A percentile compares a stretch with the other conserved stretches of the same genome.
These are phyloP conservation scores for Cydia amplana DNA, from an alignment of 1,140 invertebrate genomes.

Conservation along the genomic window DNA sequence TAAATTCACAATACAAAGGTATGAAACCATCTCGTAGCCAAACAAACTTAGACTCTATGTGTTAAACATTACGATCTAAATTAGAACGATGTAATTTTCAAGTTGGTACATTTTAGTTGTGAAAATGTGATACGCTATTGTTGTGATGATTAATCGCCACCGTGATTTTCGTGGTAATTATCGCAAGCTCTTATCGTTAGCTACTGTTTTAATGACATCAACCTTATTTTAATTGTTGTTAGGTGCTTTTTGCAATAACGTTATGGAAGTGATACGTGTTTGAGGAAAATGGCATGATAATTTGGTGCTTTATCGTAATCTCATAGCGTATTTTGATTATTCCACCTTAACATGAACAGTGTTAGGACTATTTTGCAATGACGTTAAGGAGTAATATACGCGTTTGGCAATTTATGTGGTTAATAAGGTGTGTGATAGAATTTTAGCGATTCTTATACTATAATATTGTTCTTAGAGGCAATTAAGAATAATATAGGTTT, in stretches of 20 bases:
- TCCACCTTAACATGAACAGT: not conserved
- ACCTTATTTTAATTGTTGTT: not conserved
- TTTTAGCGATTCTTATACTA: not conserved
- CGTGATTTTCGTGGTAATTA: not conserved
- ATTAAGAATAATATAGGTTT: too few species aligned
- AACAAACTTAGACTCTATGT: not conserved
- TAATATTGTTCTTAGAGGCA: too few species aligned
- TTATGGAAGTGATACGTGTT: not conserved
- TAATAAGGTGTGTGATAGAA: not conserved
- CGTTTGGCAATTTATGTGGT: not conserved
- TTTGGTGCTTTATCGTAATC: not conserved
- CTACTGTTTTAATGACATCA: not conserved
- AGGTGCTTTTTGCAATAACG: not conserved
- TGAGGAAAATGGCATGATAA: too few species aligned
- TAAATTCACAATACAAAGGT: not conserved
- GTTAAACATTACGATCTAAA: not conserved
- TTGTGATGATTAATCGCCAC: conserved; percentile 52
- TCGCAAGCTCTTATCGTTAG: not conserved
- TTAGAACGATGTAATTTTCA: not conserved
- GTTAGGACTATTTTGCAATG: not conserved
- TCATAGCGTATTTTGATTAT: not conserved
- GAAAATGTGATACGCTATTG: conserved; percentile 41
- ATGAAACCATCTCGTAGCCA: not conserved
- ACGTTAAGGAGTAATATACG: not conserved
- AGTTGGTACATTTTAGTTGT: not conserved